These are phyloP conservation scores for Taeniopygia guttata DNA, from an alignment of 2,797 vertebrate genomes.

Conservation along the genomic window DNA sequence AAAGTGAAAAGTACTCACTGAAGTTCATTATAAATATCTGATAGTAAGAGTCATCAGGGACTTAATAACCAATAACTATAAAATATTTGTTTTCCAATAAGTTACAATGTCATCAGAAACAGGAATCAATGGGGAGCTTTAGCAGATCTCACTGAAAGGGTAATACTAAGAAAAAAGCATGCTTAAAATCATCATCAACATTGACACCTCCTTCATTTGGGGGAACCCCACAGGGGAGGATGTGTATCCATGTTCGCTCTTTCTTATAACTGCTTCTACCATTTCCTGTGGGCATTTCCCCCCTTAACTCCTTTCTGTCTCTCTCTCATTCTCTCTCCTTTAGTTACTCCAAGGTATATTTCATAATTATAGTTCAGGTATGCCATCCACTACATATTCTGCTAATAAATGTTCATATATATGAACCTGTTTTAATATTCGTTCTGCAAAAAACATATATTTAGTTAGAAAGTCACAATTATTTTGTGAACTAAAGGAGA, in stretches of 20 bases:
- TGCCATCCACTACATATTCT: not conserved
- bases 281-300: not conserved
- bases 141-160: not conserved
- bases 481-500: not conserved
- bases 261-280: not conserved
- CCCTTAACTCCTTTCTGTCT: not conserved
- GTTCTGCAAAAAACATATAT: not conserved
- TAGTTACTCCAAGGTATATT: not conserved
- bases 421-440: not conserved
- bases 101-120: not conserved
- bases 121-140: not conserved
- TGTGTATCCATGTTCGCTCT: rapidly evolving
- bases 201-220: not conserved
- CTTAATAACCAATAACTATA: not conserved
- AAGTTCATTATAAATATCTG: not conserved
- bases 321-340: not conserved
- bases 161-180: not conserved
- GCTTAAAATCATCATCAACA: not conserved
- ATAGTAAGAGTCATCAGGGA: not conserved
- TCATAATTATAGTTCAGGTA: not conserved
- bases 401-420: not conserved
- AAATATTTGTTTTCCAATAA: not conserved
- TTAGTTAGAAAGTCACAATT: not conserved
- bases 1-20: not conserved
- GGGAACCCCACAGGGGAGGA: rapidly evolving